A percentile compares a stretch with the other conserved stretches of the same genome.
These are phyloP conservation scores for Tuberolachnus salignus DNA, from an alignment of 2,888 invertebrate species.

Conservation along the genomic window DNA sequence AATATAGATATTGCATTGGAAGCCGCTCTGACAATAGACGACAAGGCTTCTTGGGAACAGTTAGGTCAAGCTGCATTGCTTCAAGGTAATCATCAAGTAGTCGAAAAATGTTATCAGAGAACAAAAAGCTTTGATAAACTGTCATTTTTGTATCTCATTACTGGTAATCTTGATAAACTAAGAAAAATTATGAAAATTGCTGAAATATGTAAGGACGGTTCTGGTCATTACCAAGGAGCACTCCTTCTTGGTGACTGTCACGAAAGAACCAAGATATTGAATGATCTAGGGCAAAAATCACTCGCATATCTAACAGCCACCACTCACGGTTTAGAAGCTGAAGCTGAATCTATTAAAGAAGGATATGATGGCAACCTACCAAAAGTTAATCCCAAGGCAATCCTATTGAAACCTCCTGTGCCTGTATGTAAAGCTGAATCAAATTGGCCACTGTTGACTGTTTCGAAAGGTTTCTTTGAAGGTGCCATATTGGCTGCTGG, in stretches of 20 bases:
- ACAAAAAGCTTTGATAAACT: conserved; percentile 99
- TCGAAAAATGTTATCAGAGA: conserved; percentile 99
- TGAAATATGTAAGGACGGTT: conserved; percentile 94
- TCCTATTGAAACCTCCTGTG: conserved; percentile 82
- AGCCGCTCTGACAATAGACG: conserved; percentile 92
- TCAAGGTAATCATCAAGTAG: conserved; percentile 71
- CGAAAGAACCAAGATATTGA: conserved; percentile 85
- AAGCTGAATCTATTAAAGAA: conserved; percentile 75
- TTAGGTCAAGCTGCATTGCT: conserved; percentile 90
- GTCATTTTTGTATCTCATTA: conserved; percentile 95
- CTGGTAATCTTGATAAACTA: conserved; percentile 96
- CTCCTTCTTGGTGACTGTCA: conserved; percentile 87
- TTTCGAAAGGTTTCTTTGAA: conserved; percentile 80
- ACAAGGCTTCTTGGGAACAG: conserved; percentile 93
- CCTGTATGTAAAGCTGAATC: conserved; percentile 89
- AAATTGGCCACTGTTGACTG: conserved; percentile 96
- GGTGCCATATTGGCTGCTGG: conserved; percentile 66
- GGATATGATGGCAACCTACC: conserved; percentile 74
- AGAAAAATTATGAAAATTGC: conserved; percentile 99
- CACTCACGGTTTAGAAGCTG: conserved; percentile 84
- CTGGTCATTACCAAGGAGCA: conserved; percentile 96
- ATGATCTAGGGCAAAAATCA: conserved; percentile 73
- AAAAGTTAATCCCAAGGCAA: conserved; percentile 76
- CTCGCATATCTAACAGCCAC: conserved; percentile 94
- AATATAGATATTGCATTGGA: conserved; percentile 97